A percentile compares a stretch with the other conserved stretches of the same genome.
Evolutionary conservation across 2,797 vertebrate species (phyloP).

Genomic region (Oophaga sylvatica): DNA sequence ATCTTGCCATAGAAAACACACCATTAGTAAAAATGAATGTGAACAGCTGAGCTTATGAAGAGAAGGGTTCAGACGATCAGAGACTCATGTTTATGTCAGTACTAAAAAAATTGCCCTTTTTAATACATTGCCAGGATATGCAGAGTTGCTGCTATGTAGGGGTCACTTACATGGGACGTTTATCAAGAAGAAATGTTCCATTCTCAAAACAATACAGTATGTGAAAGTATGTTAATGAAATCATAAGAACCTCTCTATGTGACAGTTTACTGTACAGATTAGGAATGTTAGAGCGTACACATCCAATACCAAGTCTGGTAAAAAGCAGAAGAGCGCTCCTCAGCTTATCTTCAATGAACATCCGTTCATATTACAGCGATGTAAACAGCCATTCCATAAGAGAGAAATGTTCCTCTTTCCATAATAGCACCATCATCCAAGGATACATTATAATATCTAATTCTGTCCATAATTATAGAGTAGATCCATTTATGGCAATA

Average conservation of each 20-base stretch:
- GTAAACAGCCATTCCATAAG: slow-evolving; percentile 27
- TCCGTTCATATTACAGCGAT: slow-evolving; percentile 25
- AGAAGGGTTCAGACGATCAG: slow-evolving; percentile 11
- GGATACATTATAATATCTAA: slow-evolving; percentile 3
- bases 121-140: too few relatives aligned
- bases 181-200: slow-evolving; percentile 2
- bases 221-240: slow-evolving; percentile 37
- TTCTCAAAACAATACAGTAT: slow-evolving; percentile 39
- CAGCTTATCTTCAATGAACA: slow-evolving; percentile 14
- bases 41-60: slow-evolving; percentile 13
- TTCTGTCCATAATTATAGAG: slow-evolving; percentile 8
- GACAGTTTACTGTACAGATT: slow-evolving; percentile 16
- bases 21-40: slow-evolving; percentile 27
- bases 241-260: slow-evolving; percentile 12
- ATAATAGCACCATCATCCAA: slow-evolving; percentile 36
- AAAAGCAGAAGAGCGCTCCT: neutral
- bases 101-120: neutral
- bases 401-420: slow-evolving; percentile 14
- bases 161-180: neutral
- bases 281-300: neutral
- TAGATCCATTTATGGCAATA: slow-evolving; percentile 33
- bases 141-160: slow-evolving; percentile 8
- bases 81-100: slow-evolving; percentile 15
- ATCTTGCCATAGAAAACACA: slow-evolving; percentile 31
- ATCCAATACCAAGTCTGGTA: neutral